These are phyloP conservation scores for Oplegnathus fasciatus DNA, from an alignment of 2,113 vertebrate genomes.

Conservation along the genomic window DNA sequence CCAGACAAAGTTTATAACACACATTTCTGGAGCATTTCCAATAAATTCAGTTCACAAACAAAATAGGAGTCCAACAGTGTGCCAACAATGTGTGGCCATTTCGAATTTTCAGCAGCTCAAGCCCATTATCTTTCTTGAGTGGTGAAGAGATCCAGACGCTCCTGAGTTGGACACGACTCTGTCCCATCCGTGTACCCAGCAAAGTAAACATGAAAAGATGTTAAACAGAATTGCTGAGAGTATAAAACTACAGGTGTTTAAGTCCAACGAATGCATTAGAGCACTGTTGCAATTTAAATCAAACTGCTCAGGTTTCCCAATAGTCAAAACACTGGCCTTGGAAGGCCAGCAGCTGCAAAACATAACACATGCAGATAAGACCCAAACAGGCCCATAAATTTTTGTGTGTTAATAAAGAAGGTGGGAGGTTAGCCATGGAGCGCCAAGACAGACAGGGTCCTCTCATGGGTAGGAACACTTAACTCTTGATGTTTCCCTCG, in stretches of 20 bases:
- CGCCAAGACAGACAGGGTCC: slow-evolving; percentile 21
- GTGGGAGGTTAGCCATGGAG: slow-evolving; percentile 45
- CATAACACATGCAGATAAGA: slow-evolving; percentile 66
- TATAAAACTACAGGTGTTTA: slow-evolving; percentile 42
- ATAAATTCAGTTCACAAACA: slow-evolving; percentile 66
- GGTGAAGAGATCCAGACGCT: slow-evolving; percentile 73
- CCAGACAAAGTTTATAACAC: slow-evolving; percentile 61
- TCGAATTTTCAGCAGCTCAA: slow-evolving; percentile 43
- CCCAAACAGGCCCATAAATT: slow-evolving; percentile 48
- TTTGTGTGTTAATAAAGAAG: slow-evolving; percentile 50
- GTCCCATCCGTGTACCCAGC: slow-evolving; percentile 49
- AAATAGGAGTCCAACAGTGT: slow-evolving; percentile 35
- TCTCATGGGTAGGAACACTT: slow-evolving; percentile 14
- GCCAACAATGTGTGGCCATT: slow-evolving; percentile 41
- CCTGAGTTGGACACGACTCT: slow-evolving; percentile 42
- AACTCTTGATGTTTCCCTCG: slow-evolving; percentile 21
- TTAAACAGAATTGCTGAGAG: slow-evolving; percentile 60
- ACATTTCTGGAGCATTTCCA: slow-evolving; percentile 55
- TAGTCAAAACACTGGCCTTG: slow-evolving; percentile 73
- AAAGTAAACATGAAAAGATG: slow-evolving; percentile 69
- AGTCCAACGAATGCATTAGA: slow-evolving; percentile 54
- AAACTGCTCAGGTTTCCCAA: slow-evolving; percentile 70
- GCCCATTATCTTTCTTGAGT: slow-evolving; percentile 26
- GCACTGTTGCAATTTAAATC: slow-evolving; percentile 55
- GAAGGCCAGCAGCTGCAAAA: slow-evolving; percentile 65